These are phyloP conservation scores for Unio pictorum DNA, from an alignment of 2,888 invertebrate species.

Conservation along the genomic window DNA sequence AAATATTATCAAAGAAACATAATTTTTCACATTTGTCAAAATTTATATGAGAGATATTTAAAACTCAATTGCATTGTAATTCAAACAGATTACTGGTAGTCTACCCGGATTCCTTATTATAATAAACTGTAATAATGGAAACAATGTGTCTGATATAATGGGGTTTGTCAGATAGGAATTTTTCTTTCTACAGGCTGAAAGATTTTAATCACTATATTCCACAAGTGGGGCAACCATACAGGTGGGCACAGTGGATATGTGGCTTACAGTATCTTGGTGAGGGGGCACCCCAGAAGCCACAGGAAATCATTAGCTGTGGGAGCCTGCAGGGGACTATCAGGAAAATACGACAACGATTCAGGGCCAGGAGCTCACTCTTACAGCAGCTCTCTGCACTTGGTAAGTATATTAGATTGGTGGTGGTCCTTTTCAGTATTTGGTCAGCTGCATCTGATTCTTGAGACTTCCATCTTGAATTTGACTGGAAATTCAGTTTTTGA, in stretches of 20 bases:
- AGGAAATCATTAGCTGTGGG: constrained; percentile 73
- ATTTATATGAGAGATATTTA: too few species aligned
- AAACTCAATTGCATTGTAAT: too few species aligned
- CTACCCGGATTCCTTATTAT: too few species aligned
- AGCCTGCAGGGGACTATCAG: constrained; percentile 85
- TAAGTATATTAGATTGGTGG: constrained; percentile 56
- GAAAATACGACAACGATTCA: constrained; percentile 82
- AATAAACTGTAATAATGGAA: too few species aligned
- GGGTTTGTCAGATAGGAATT: neutral
- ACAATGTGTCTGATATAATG: too few species aligned
- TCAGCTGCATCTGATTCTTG: neutral
- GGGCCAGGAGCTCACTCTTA: constrained; percentile 83
- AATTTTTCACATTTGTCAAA: too few species aligned
- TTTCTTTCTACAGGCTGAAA: constrained; percentile 65
- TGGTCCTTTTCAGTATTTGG: neutral
- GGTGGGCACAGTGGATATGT: constrained; percentile 92
- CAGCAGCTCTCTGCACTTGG: constrained; percentile 82
- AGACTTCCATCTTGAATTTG: too few species aligned
- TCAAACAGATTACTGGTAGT: too few species aligned
- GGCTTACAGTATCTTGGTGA: constrained; percentile 82
- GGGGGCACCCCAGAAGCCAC: constrained; percentile 57
- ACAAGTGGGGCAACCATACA: constrained; percentile 86
- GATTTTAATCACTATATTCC: constrained; percentile 69
- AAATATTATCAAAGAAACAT: too few species aligned
- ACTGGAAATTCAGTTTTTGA: too few species aligned